Conservation (phyloP, 2,113 vertebrate species). For the Antechinus flavipes region DNA sequence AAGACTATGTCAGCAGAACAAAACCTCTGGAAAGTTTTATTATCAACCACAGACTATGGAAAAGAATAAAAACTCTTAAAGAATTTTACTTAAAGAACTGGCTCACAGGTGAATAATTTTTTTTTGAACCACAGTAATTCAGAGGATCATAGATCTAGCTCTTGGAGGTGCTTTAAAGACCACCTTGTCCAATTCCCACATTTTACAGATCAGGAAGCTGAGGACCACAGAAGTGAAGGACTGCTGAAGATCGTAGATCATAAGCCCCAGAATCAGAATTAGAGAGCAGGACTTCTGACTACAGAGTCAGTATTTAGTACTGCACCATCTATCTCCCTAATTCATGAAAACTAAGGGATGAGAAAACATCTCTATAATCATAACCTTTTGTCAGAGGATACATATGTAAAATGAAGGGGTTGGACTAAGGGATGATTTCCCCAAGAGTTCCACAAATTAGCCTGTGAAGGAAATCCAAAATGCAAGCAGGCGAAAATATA, state of each 20-base stretch:
- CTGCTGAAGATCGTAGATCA: background rate
- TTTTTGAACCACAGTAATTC: background rate
- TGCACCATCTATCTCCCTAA: background rate
- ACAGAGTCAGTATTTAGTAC: background rate
- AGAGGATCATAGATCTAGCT: background rate
- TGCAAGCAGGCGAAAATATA: too few species aligned
- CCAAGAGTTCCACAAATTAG: background rate
- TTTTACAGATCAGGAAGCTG: background rate
- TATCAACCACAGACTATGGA: background rate
- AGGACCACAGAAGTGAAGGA: background rate
- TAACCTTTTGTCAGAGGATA: background rate
- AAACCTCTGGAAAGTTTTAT: background rate
- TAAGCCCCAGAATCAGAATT: background rate
- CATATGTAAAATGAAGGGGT: background rate
- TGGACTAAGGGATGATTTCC: background rate
- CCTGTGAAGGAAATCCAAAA: too few species aligned
- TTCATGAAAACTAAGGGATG: background rate
- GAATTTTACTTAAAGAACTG: background rate
- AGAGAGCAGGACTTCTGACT: background rate
- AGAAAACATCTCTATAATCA: background rate
- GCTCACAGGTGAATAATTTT: background rate
- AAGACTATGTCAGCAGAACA: background rate
- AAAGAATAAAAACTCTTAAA: background rate
- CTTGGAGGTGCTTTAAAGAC: background rate
- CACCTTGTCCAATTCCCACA: background rate